Evolutionary conservation across 1,140 invertebrate species (phyloP), one percentile per base, ranked within the genome.

Genomic region (Meloidogyne floridensis): DNA sequence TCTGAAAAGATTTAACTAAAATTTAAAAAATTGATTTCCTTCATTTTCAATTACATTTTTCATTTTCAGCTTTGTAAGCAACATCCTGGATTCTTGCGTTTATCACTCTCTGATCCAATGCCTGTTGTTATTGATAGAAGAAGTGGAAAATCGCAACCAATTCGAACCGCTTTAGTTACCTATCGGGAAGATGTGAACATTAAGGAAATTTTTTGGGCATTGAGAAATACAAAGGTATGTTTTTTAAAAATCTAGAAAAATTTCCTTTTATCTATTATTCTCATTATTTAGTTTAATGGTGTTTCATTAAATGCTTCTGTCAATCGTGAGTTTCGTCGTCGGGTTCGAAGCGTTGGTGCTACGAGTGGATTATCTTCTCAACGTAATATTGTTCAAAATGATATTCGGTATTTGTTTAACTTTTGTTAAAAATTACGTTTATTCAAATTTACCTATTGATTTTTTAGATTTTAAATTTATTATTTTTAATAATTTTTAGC

Each of bases 141-240:
- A 10, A 51, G 56, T 72, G 18, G 10, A 6, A 69, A 72, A 9
- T 4, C 96, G 71, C 93, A 95, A 65, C 99, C 97, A 94, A 95
- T 96, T 90, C 93, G 97, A 43, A 93, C 96, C 74, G 98, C 96
- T 70, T 99, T 97, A 97, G 96, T 98, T 5, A 98, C 97, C 0
- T 99, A 98, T 91, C 94, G 96, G 86, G 92, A 95, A 65, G 94
- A 96, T 89, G 96, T 98, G 8, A 98, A 98, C 90, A 98, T 99
- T 82, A 98, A 98, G 90, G 96, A 99, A 91, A 98, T 99, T 81
- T 99, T 97, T 90, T 99, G 96, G 96, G 96, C 95, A 90, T 92
- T 99, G 10, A 98, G 98, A 89, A 98, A 96, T 87, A 96, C 97
- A 82, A 91, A 95, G 86, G 94, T 95, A 91, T 20, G 20, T 20